These are phyloP conservation scores for Microtus ochrogaster DNA, from an alignment of 2,113 vertebrate genomes.

Conservation along the genomic window DNA sequence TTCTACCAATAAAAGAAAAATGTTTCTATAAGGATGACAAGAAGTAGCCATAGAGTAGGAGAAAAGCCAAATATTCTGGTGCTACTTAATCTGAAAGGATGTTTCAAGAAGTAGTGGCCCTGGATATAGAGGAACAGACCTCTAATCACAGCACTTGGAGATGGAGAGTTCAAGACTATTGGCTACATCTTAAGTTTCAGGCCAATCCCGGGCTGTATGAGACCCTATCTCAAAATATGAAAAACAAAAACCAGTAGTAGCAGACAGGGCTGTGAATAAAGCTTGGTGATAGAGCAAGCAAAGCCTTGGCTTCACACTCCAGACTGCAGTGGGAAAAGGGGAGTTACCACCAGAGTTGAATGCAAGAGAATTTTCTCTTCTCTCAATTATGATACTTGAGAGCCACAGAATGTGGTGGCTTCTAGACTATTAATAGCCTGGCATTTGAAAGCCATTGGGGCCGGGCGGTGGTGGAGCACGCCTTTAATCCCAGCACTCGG, in stretches of 20 bases:
- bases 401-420: not conserved
- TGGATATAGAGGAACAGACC: no score
- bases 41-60: not conserved
- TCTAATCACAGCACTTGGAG: not conserved
- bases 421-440: not conserved
- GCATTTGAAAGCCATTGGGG: not conserved
- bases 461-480: no score
- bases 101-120: not conserved
- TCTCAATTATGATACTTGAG: not conserved
- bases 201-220: not conserved
- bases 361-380: not conserved
- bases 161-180: not conserved
- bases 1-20: not conserved
- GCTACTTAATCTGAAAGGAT: slow-evolving; percentile 32
- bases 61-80: not conserved
- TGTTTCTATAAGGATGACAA: not conserved
- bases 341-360: not conserved
- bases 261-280: not conserved
- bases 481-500: no score
- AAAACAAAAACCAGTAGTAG: not conserved
- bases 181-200: not conserved
- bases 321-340: not conserved
- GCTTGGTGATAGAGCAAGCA: not conserved
- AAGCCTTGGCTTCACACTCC: not conserved
- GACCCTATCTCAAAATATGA: not conserved